phyloP scores from a whole-genome alignment of 2,113 vertebrate species.

The Engraulis encrasicolus region DNA sequence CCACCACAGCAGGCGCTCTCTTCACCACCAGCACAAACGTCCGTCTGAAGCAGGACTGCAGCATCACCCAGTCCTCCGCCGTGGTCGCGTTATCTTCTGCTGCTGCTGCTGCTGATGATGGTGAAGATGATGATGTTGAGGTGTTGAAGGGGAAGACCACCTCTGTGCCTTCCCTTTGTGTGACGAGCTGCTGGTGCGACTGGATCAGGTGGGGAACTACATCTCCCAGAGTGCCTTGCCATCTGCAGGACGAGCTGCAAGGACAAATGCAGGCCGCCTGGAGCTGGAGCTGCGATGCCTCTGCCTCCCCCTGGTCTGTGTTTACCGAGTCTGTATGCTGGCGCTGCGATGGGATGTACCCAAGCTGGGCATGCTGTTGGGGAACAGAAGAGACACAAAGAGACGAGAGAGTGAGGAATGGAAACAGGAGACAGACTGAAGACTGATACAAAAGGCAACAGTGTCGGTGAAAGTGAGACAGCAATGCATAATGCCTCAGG shows the following conservation, averaged over 20 bases:
- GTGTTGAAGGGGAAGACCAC: slow-evolving; percentile 82
- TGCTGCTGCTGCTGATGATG: slow-evolving; percentile 80
- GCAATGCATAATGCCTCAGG: neutral
- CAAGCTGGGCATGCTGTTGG: slow-evolving; percentile 69
- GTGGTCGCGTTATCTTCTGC: slow-evolving; percentile 71
- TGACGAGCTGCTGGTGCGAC: slow-evolving; percentile 79
- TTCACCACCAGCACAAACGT: slow-evolving; percentile 82
- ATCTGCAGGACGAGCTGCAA: slow-evolving; percentile 79
- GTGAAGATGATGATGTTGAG: too few relatives aligned
- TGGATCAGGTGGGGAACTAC: slow-evolving; percentile 82
- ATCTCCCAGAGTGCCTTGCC: slow-evolving; percentile 77
- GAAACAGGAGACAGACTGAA: neutral
- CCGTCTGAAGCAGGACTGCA: slow-evolving; percentile 80
- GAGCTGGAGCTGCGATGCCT: slow-evolving; percentile 78
- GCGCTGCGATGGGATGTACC: slow-evolving; percentile 74
- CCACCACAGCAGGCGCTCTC: slow-evolving; percentile 79
- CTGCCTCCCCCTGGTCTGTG: slow-evolving; percentile 77
- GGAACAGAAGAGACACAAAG: neutral
- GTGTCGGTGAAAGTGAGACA: neutral
- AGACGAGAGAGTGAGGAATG: neutral
- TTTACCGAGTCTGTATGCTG: slow-evolving; percentile 68
- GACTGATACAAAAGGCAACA: neutral
- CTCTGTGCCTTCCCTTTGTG: slow-evolving; percentile 79
- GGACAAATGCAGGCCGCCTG: slow-evolving; percentile 79
- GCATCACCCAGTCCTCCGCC: slow-evolving; percentile 83